Percentiles rank a stretch among this genome's conserved stretches.
phyloP scores from a whole-genome alignment of 2,797 vertebrate genomes.

The Labroides dimidiatus region DNA sequence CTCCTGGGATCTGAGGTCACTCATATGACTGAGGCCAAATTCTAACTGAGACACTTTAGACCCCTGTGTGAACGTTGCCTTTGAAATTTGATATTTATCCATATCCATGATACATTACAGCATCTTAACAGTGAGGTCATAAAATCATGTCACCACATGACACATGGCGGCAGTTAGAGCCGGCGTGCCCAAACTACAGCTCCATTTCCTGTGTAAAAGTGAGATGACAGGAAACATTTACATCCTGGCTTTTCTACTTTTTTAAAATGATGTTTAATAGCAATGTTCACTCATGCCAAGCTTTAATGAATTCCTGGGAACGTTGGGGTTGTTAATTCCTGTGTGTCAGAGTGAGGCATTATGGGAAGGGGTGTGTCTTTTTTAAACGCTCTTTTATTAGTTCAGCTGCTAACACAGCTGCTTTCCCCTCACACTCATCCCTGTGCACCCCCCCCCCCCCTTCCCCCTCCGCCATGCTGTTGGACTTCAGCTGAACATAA shows the following conservation, averaged over 20 bases:
- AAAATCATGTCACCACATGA: constrained; percentile 48
- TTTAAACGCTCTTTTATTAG: constrained; percentile 66
- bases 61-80: neutral
- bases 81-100: neutral
- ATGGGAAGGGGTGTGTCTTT: constrained; percentile 50
- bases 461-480: constrained; percentile 23
- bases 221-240: constrained; percentile 39
- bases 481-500: constrained; percentile 64
- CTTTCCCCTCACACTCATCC: constrained; percentile 47
- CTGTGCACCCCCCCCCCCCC: constrained; percentile 8
- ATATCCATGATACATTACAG: constrained; percentile 3
- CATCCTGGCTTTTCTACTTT: constrained; percentile 36
- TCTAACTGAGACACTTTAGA: neutral
- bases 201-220: constrained; percentile 41
- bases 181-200: constrained; percentile 47
- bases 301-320: constrained; percentile 61
- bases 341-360: constrained; percentile 48
- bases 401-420: constrained; percentile 68
- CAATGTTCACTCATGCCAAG: constrained; percentile 47
- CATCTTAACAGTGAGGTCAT: constrained; percentile 33
- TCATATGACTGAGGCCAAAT: neutral
- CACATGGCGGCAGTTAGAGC: constrained; percentile 45
- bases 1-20: neutral
- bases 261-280: constrained; percentile 44
- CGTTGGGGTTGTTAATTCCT: constrained; percentile 43